Percentiles rank a stretch among this genome's conserved stretches.
These are phyloP conservation scores for Petrolisthes manimaculis DNA, from an alignment of 2,888 invertebrate species.

Conservation along the genomic window DNA sequence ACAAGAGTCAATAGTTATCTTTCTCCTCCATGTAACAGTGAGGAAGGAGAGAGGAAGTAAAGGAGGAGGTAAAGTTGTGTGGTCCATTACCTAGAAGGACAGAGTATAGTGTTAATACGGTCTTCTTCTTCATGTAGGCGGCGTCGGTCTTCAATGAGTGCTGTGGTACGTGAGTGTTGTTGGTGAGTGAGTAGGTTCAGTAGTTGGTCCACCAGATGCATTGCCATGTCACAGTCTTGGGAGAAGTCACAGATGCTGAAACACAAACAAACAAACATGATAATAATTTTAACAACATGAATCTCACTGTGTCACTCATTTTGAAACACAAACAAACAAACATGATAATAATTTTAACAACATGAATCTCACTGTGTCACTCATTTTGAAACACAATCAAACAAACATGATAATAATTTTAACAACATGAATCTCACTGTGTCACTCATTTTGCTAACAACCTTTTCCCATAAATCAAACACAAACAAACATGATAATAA, in stretches of 20 bases:
- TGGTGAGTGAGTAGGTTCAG: slow-evolving; percentile 86
- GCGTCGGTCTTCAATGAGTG: slow-evolving; percentile 79
- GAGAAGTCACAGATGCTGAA: slow-evolving; percentile 82
- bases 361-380: no score
- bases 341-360: not conserved
- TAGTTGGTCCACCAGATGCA: slow-evolving; percentile 83
- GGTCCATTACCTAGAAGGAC: slow-evolving; percentile 30
- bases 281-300: no score
- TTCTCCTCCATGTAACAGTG: no score
- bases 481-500: no score
- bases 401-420: no score
- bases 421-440: no score
- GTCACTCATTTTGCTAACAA: not conserved
- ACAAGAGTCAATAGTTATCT: no score
- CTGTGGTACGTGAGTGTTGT: slow-evolving; percentile 83
- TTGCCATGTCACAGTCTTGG: slow-evolving; percentile 82
- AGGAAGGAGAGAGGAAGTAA: no score
- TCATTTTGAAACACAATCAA: slow-evolving; percentile 68
- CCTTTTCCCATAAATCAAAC: not conserved
- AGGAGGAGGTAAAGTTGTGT: not conserved
- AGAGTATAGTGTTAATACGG: slow-evolving; percentile 62
- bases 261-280: slow-evolving; percentile 34
- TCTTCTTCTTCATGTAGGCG: slow-evolving; percentile 70
- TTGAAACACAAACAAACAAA: slow-evolving; percentile 67
- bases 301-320: no score